Evolutionary conservation across 2,888 invertebrate genomes (phyloP).

Genomic region (Zaprionus bogoriensis): DNA sequence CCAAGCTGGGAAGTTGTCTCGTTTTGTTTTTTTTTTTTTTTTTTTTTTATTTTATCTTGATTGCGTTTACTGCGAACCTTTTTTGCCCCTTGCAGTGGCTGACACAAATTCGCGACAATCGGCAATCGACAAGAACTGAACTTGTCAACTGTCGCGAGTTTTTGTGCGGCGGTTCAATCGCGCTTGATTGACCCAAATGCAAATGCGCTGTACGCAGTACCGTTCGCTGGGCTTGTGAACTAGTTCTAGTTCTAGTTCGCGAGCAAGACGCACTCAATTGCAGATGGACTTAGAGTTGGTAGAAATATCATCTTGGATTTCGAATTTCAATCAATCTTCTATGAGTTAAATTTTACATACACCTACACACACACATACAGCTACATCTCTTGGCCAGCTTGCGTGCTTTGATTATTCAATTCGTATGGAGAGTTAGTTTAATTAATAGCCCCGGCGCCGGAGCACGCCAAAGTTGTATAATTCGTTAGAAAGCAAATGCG

Average conservation of each 20-base stretch:
- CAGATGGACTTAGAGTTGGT: neutral
- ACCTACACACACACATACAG: too few species aligned
- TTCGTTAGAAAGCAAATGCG: conserved; percentile 15
- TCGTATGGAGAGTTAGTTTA: neutral
- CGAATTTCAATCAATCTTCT: neutral
- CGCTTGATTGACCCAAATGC: conserved; percentile 45
- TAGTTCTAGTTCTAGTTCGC: conserved; percentile 17
- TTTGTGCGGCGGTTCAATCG: conserved; percentile 20
- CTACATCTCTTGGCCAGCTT: neutral
- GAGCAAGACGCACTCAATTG: neutral
- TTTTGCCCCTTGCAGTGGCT: conserved; percentile 1
- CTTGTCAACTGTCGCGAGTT: conserved; percentile 18
- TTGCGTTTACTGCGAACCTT: neutral
- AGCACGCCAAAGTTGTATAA: conserved; percentile 1
- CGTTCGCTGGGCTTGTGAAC: conserved; percentile 29
- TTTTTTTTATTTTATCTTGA: neutral
- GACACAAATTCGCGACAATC: conserved; percentile 1
- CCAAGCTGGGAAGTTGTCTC: neutral
- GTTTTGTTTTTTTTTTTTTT: neutral
- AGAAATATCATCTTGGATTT: neutral
- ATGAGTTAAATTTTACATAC: neutral
- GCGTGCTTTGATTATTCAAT: conserved; percentile 4
- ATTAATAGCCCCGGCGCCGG: neutral
- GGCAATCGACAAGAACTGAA: neutral
- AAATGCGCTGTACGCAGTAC: conserved; percentile 4